Evolutionary conservation across 2,888 invertebrate genomes (phyloP).

Genomic region (Agrotis clavis): DNA sequence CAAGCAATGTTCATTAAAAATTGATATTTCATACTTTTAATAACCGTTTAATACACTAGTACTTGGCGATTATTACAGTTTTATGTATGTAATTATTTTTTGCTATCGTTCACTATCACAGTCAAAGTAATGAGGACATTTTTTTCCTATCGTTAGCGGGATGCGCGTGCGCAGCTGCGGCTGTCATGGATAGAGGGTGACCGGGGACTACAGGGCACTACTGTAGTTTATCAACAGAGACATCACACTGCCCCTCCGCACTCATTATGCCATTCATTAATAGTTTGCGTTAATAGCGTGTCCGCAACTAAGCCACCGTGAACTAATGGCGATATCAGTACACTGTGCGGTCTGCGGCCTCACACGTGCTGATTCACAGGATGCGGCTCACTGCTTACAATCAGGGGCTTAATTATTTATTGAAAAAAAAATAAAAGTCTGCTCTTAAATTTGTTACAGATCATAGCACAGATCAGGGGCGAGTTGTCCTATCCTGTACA

Average conservation of each 20-base stretch:
- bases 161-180: conserved; percentile 51
- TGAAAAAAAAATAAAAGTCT: too few relatives aligned
- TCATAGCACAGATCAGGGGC: not conserved
- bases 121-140: not conserved
- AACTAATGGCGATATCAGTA: not conserved
- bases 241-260: conserved; percentile 15
- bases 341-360: too few relatives aligned
- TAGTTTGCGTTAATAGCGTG: conserved; percentile 12
- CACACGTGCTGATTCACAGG: conserved; percentile 27
- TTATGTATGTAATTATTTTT: not conserved
- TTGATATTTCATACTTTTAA: not conserved
- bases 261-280: conserved; percentile 27
- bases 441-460: not conserved
- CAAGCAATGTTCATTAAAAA: too few relatives aligned
- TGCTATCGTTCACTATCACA: not conserved
- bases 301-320: conserved; percentile 18
- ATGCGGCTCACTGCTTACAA: not conserved
- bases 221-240: not conserved
- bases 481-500: not conserved
- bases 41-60: not conserved
- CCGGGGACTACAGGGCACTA: conserved; percentile 7
- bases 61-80: not conserved
- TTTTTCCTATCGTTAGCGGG: not conserved
- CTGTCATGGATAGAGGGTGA: too few relatives aligned
- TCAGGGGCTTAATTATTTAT: not conserved